Evolutionary conservation across 1,140 invertebrate species (phyloP).

Genomic region (Lepeophtheirus salmonis): DNA sequence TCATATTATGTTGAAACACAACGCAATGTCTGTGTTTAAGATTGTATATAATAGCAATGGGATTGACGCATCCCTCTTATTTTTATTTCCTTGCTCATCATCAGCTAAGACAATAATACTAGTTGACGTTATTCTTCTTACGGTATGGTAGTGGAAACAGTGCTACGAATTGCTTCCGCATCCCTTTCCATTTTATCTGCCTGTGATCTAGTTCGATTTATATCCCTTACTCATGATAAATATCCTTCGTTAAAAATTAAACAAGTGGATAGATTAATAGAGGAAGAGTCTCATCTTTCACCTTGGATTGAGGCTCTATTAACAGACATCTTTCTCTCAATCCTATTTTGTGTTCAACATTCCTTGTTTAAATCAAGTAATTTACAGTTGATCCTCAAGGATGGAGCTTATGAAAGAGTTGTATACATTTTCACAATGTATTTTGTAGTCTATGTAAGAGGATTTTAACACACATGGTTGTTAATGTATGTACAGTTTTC

Average conservation of each 20-base stretch:
- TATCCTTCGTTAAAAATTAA: neutral
- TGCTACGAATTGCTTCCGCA: neutral
- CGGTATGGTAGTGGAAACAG: too few relatives aligned
- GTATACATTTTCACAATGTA: neutral
- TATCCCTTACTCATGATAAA: neutral
- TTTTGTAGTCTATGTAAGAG: too few relatives aligned
- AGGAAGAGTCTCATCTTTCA: neutral
- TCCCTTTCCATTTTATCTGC: neutral
- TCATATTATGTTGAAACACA: too few relatives aligned
- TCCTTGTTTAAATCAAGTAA: neutral
- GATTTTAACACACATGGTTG: too few relatives aligned
- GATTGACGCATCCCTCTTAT: too few relatives aligned
- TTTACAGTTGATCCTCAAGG: neutral
- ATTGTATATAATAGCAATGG: too few relatives aligned
- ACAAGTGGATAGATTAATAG: neutral
- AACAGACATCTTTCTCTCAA: neutral
- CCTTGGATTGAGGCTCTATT: neutral
- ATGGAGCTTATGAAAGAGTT: neutral
- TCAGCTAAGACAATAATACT: too few relatives aligned
- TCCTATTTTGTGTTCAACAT: neutral
- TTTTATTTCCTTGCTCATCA: too few relatives aligned
- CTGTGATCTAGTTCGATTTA: neutral
- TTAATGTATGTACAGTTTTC: too few relatives aligned
- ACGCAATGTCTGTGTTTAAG: too few relatives aligned
- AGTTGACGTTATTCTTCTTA: too few relatives aligned